Percentiles rank a stretch among this genome's conserved stretches.
These are phyloP conservation scores for Cydia fagiglandana DNA, from an alignment of 1,140 invertebrate species.

Conservation along the genomic window DNA sequence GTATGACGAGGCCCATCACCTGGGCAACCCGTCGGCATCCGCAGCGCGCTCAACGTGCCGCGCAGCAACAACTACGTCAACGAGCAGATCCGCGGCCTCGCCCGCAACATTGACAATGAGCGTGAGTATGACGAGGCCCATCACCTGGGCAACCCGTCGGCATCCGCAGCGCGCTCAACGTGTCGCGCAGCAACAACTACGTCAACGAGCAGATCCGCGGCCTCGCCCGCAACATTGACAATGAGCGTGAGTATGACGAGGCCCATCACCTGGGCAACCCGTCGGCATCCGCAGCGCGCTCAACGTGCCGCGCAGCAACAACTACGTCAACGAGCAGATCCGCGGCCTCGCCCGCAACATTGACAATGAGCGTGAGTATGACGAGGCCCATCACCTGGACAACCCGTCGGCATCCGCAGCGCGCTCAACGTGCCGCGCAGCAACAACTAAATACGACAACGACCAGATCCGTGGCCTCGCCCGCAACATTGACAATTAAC, in stretches of 20 bases:
- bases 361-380: slow-evolving; percentile 84
- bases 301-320: slow-evolving; percentile 91
- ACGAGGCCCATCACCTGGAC: slow-evolving; percentile 86
- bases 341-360: slow-evolving; percentile 85
- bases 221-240: slow-evolving; percentile 84
- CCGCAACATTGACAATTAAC: slow-evolving; percentile 86
- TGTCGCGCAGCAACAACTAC: slow-evolving; percentile 90
- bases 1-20: slow-evolving; percentile 81
- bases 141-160: slow-evolving; percentile 93
- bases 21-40: slow-evolving; percentile 94
- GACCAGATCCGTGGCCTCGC: slow-evolving; percentile 89
- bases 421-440: slow-evolving; percentile 94
- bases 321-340: slow-evolving; percentile 94
- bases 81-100: slow-evolving; percentile 89
- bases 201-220: slow-evolving; percentile 93
- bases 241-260: slow-evolving; percentile 82
- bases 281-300: slow-evolving; percentile 94
- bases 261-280: slow-evolving; percentile 90
- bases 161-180: slow-evolving; percentile 94
- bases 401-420: slow-evolving; percentile 93
- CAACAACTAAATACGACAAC: slow-evolving; percentile 89
- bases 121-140: slow-evolving; percentile 80
- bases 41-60: slow-evolving; percentile 94
- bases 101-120: slow-evolving; percentile 86
- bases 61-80: slow-evolving; percentile 92